Percentiles rank a stretch among this genome's conserved stretches.
Conservation (phyloP, 2,797 vertebrate species). For the Gymnocypris eckloni region DNA sequence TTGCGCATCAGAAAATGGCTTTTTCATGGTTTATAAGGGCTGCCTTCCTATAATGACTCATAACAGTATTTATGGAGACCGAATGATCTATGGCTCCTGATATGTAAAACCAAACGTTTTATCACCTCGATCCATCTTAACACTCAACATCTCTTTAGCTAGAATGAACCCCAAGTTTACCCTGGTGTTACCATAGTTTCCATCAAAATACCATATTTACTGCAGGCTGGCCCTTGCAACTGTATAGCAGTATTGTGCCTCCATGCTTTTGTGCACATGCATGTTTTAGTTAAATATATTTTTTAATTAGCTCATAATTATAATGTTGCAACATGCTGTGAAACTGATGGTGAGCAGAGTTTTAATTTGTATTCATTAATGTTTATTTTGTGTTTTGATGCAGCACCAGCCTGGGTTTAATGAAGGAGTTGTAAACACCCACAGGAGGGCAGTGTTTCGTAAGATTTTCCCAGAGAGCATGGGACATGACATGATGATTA, state of each 20-base stretch:
- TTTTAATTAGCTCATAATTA: background rate
- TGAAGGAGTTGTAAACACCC: background rate
- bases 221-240: background rate
- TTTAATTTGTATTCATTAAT: background rate
- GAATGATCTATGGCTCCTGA: constrained; percentile 37
- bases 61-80: constrained; percentile 46
- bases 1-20: constrained; percentile 47
- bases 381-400: constrained; percentile 5
- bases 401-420: background rate
- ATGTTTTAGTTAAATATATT: background rate
- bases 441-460: constrained; percentile 58
- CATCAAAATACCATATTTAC: constrained; percentile 10
- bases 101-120: too few species aligned
- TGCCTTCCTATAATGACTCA: constrained; percentile 44
- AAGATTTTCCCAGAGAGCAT: constrained; percentile 1
- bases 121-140: constrained; percentile 27
- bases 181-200: background rate
- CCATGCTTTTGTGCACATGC: background rate
- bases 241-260: too few species aligned
- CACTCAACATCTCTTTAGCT: background rate
- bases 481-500: too few species aligned
- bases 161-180: background rate
- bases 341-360: background rate
- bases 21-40: constrained; percentile 47
- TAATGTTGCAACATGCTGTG: background rate